A percentile compares a stretch with the other conserved stretches of the same genome.
Conservation (phyloP, 2,888 invertebrate genomes). For the Leucophenga maculata region DNA sequence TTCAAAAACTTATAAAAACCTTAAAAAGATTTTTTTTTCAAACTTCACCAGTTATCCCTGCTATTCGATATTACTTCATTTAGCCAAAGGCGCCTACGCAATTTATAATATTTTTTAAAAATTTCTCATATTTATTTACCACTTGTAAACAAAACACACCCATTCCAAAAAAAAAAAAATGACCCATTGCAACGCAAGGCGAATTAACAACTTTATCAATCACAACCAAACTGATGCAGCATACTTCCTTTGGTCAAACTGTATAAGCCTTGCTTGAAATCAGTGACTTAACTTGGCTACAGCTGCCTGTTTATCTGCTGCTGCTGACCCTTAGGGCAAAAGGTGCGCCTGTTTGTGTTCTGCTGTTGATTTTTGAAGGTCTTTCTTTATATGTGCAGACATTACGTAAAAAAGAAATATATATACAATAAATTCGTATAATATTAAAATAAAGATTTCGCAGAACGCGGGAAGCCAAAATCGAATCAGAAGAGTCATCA, state of each 20-base stretch:
- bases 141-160: constrained; percentile 46
- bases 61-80: too few species aligned
- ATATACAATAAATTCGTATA: not conserved
- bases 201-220: constrained; percentile 56
- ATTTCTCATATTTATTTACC: constrained; percentile 38
- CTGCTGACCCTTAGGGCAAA: not conserved
- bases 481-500: not conserved
- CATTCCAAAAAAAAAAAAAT: constrained; percentile 3
- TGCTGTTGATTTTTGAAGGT: constrained; percentile 7
- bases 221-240: constrained; percentile 15
- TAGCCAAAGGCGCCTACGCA: too few species aligned
- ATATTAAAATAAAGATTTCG: not conserved
- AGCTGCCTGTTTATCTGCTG: not conserved
- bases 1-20: too few species aligned
- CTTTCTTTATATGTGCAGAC: too few species aligned
- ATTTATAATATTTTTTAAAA: constrained; percentile 10
- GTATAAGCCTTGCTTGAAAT: not conserved
- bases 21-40: too few species aligned
- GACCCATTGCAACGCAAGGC: not conserved
- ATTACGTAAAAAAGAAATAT: too few species aligned
- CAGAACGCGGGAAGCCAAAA: not conserved
- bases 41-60: too few species aligned
- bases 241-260: not conserved
- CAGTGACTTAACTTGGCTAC: not conserved
- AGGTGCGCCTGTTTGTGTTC: not conserved